Percentiles rank a stretch among this genome's conserved stretches.
These are phyloP conservation scores for Hippoglossus stenolepis DNA, from an alignment of 2,113 vertebrate genomes.

Conservation along the genomic window DNA sequence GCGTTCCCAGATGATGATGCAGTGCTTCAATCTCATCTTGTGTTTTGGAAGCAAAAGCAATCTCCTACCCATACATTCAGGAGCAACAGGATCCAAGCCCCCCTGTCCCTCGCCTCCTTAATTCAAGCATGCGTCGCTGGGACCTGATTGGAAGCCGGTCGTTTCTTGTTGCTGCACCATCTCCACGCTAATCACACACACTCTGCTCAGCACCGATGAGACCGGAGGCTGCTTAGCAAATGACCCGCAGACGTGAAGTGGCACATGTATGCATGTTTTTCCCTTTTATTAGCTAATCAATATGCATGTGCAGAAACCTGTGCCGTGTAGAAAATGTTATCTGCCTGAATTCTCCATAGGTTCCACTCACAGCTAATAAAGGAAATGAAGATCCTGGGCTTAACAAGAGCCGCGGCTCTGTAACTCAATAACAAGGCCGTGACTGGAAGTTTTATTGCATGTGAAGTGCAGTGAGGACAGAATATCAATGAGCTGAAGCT, in stretches of 20 bases:
- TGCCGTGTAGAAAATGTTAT: slow-evolving; percentile 9
- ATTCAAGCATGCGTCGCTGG: slow-evolving; percentile 14
- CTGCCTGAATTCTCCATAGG: slow-evolving; percentile 42
- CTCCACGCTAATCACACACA: not conserved
- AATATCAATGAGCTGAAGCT: slow-evolving; percentile 6
- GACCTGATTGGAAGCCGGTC: slow-evolving; percentile 13
- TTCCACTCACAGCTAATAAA: slow-evolving; percentile 56
- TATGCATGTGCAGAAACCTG: slow-evolving; percentile 49
- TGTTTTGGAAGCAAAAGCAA: slow-evolving; percentile 41
- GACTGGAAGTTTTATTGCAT: slow-evolving; percentile 20
- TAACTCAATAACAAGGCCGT: slow-evolving; percentile 26
- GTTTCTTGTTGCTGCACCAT: slow-evolving; percentile 1
- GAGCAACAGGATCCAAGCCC: too few relatives aligned
- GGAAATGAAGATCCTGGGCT: slow-evolving; percentile 43
- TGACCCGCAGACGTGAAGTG: slow-evolving; percentile 27
- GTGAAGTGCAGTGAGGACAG: not conserved
- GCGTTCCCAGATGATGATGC: not conserved
- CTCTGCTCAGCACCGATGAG: not conserved
- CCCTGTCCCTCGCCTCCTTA: not conserved
- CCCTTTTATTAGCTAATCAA: slow-evolving; percentile 55
- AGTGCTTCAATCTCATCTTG: slow-evolving; percentile 19
- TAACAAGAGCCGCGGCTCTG: not conserved
- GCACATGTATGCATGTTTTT: slow-evolving; percentile 37
- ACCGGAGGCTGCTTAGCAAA: slow-evolving; percentile 28
- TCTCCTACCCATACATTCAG: slow-evolving; percentile 2